These are phyloP conservation scores for Raja brachyura DNA, from an alignment of 2,113 vertebrate species.

Conservation along the genomic window DNA sequence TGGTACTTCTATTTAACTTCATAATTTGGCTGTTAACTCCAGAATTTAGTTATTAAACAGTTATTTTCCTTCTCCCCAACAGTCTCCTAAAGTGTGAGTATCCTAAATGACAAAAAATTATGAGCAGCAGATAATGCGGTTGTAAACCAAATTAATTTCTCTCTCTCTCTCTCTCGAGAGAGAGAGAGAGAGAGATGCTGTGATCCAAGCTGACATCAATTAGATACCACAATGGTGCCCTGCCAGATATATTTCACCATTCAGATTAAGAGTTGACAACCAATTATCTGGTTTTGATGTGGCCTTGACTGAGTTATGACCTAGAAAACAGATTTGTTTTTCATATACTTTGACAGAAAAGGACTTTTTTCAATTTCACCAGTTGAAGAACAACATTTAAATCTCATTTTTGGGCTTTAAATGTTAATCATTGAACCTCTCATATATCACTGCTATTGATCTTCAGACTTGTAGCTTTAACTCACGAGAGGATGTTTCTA, in stretches of 20 bases:
- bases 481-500: conserved; percentile 17
- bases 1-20: neutral
- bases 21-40: too few relatives aligned
- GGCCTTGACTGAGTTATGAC: conserved; percentile 61
- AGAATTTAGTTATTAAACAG: neutral
- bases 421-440: conserved; percentile 51
- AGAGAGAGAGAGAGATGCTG: conserved; percentile 40
- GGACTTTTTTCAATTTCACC: conserved; percentile 44
- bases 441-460: conserved; percentile 40
- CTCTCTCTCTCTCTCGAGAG: too few relatives aligned
- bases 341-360: conserved; percentile 49
- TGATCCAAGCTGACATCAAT: conserved; percentile 64
- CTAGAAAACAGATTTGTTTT: conserved; percentile 65
- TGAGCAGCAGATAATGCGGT: conserved; percentile 8
- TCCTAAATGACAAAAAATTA: neutral
- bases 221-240: conserved; percentile 52
- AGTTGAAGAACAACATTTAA: conserved; percentile 55
- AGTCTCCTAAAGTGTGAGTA: neutral
- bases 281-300: conserved; percentile 62
- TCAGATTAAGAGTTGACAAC: conserved; percentile 52
- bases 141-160: conserved; percentile 46
- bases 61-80: neutral
- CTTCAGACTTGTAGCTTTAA: neutral
- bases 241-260: conserved; percentile 52
- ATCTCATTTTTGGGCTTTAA: conserved; percentile 50